phyloP scores from a whole-genome alignment of 1,140 invertebrate genomes.

The Leptonema lineaticorne region DNA sequence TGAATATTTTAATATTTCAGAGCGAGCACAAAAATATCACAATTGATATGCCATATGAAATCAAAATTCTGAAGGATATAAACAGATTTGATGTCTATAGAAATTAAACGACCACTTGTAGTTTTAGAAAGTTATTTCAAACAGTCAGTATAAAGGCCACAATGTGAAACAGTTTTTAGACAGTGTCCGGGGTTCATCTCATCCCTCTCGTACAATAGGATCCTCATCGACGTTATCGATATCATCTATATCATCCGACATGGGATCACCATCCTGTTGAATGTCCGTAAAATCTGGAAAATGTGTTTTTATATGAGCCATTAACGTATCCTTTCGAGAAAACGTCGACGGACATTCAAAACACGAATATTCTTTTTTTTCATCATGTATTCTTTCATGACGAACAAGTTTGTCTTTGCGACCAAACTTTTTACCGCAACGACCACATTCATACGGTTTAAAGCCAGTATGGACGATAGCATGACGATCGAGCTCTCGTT shows the following conservation, averaged over 20 bases:
- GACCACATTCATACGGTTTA: conserved; percentile 62
- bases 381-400: conserved; percentile 63
- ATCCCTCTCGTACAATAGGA: neutral
- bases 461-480: conserved; percentile 61
- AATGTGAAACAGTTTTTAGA: neutral
- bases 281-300: conserved; percentile 47
- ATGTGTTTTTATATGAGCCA: conserved; percentile 60
- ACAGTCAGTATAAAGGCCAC: conserved; percentile 6
- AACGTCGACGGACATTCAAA: conserved; percentile 59
- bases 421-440: conserved; percentile 65
- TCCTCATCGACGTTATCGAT: conserved; percentile 28
- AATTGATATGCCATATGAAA: no score
- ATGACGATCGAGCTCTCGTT: conserved; percentile 66
- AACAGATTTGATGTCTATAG: no score
- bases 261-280: neutral
- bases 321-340: conserved; percentile 56
- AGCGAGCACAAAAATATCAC: no score
- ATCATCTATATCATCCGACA: conserved; percentile 24
- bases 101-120: no score
- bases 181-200: neutral
- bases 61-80: no score
- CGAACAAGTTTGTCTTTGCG: conserved; percentile 66
- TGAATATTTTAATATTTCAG: no score
- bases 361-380: conserved; percentile 57
- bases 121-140: no score